These are phyloP conservation scores for Apteryx mantelli DNA, from an alignment of 2,113 vertebrate species.

Conservation along the genomic window DNA sequence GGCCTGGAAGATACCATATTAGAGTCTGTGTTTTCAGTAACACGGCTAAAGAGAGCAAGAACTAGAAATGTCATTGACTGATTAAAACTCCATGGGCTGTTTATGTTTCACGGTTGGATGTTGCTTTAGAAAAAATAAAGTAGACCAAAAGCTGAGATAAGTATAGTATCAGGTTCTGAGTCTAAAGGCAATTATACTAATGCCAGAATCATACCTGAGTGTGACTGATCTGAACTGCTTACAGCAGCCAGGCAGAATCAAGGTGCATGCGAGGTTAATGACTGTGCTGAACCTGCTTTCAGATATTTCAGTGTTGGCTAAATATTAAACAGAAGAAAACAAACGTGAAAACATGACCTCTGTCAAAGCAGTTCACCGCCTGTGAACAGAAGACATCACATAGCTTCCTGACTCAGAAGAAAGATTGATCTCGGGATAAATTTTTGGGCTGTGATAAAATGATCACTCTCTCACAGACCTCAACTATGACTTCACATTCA, in stretches of 20 bases:
- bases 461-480: background rate
- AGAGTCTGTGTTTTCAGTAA: background rate
- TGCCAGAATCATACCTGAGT: constrained; percentile 2
- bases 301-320: background rate
- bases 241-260: background rate
- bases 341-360: background rate
- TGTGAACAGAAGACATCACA: background rate
- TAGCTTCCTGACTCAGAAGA: background rate
- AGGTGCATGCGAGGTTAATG: background rate
- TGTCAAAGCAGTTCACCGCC: background rate
- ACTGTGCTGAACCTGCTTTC: background rate
- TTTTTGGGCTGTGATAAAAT: background rate
- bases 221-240: constrained; percentile 22
- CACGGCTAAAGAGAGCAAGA: background rate
- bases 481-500: background rate
- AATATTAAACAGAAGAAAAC: constrained; percentile 19
- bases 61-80: background rate
- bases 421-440: background rate
- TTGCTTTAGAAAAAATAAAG: background rate
- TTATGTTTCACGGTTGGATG: background rate
- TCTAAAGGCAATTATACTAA: background rate
- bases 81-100: background rate
- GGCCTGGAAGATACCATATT: background rate
- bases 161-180: background rate
- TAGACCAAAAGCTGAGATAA: background rate